phyloP scores from a whole-genome alignment of 2,113 vertebrate species.

The Amblyornis subalaris region DNA sequence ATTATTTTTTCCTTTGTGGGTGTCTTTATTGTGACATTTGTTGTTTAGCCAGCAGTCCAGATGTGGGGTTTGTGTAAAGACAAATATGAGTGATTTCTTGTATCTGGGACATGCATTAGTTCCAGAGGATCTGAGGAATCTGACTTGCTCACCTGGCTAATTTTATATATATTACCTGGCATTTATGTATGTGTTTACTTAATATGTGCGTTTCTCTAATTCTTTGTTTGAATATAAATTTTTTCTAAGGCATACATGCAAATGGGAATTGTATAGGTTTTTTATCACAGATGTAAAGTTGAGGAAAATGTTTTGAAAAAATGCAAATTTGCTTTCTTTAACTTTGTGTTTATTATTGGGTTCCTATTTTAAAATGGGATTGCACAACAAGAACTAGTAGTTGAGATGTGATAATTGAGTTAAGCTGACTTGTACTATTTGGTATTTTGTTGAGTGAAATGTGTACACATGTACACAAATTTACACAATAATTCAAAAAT shows the following conservation, averaged over 20 bases:
- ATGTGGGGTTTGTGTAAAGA: background rate
- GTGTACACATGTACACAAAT: fast-evolving
- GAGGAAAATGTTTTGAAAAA: background rate
- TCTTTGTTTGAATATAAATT: background rate
- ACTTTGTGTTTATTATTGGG: background rate
- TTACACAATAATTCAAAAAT: background rate
- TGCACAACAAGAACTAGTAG: background rate
- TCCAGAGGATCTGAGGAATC: background rate
- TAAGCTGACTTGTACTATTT: background rate
- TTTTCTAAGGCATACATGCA: background rate
- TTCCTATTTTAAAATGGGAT: background rate
- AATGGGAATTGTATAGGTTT: background rate
- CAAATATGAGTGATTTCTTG: background rate
- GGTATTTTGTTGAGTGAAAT: background rate
- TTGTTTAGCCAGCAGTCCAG: background rate
- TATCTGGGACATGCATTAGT: background rate
- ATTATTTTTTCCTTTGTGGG: background rate
- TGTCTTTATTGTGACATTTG: background rate
- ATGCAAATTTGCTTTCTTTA: background rate
- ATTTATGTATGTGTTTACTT: background rate
- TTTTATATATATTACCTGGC: background rate
- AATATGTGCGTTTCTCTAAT: background rate
- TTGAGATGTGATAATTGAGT: background rate
- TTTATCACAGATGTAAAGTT: background rate
- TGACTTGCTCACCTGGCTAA: background rate